These are phyloP conservation scores for Alethe castanea DNA, from an alignment of 2,113 vertebrate genomes.

Conservation along the genomic window DNA sequence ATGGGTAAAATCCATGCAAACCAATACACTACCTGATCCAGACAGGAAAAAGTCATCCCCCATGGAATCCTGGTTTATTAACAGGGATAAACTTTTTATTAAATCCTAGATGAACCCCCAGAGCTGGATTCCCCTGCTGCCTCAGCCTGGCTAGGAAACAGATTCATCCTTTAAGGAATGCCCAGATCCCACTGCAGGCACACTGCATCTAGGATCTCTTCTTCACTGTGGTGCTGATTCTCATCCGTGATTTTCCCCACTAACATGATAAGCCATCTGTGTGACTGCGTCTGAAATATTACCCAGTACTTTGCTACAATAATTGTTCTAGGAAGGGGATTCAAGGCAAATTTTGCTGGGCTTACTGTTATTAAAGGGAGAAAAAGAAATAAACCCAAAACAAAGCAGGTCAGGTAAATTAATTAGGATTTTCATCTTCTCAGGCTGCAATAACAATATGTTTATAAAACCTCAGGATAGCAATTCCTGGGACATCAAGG, in stretches of 20 bases:
- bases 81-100: not conserved
- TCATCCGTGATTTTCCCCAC: not conserved
- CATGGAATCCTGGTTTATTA: not conserved
- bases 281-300: not conserved
- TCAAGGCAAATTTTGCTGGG: not conserved
- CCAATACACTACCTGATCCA: not conserved
- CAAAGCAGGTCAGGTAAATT: not conserved
- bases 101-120: not conserved
- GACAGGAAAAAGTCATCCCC: not conserved
- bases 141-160: not conserved
- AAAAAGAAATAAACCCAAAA: not conserved
- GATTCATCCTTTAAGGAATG: not conserved
- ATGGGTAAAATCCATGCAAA: not conserved
- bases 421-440: not conserved
- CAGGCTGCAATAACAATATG: not conserved
- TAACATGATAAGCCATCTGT: not conserved
- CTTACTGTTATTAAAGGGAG: not conserved
- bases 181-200: not conserved
- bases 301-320: not conserved
- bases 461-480: not conserved
- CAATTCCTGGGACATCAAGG: not conserved
- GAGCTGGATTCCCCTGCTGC: not conserved
- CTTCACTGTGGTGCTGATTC: not conserved
- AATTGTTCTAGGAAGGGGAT: not conserved
- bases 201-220: not conserved